Conservation (phyloP, 2,888 invertebrate genomes). For the Cryptus armator region DNA sequence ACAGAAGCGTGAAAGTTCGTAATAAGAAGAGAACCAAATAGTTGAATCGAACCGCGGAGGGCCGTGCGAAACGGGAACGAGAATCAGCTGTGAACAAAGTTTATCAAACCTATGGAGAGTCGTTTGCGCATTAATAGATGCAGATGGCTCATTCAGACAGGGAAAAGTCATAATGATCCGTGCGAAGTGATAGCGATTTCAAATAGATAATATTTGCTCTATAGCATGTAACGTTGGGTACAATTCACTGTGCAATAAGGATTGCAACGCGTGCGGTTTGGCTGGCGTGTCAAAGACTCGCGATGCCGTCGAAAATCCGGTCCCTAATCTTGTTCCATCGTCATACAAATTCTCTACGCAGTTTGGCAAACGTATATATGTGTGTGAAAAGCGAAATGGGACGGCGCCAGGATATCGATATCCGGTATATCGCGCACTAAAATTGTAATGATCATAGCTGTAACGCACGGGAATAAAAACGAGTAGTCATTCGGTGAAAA, state of each 20-base stretch:
- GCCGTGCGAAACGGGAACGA: not conserved
- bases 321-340: not conserved
- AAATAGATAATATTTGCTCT: not conserved
- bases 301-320: not conserved
- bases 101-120: conserved; percentile 22
- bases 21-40: not conserved
- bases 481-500: too few relatives aligned
- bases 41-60: conserved; percentile 12
- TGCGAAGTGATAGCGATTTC: not conserved
- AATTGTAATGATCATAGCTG: too few relatives aligned
- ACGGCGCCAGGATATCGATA: conserved; percentile 1
- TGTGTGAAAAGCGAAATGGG: not conserved
- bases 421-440: not conserved
- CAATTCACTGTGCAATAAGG: not conserved
- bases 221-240: not conserved
- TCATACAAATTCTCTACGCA: not conserved
- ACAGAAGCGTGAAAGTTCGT: not conserved
- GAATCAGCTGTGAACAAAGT: conserved; percentile 30
- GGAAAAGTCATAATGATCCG: conserved; percentile 24
- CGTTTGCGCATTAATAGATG: not conserved
- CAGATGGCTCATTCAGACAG: not conserved
- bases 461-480: too few relatives aligned
- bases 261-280: conserved; percentile 1
- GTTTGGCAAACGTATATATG: not conserved
- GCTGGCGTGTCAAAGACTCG: not conserved